Evolutionary conservation across 2,113 vertebrate species (phyloP), one percentile per base, ranked within the genome.

Genomic region (Oncorhynchus tshawytscha): DNA sequence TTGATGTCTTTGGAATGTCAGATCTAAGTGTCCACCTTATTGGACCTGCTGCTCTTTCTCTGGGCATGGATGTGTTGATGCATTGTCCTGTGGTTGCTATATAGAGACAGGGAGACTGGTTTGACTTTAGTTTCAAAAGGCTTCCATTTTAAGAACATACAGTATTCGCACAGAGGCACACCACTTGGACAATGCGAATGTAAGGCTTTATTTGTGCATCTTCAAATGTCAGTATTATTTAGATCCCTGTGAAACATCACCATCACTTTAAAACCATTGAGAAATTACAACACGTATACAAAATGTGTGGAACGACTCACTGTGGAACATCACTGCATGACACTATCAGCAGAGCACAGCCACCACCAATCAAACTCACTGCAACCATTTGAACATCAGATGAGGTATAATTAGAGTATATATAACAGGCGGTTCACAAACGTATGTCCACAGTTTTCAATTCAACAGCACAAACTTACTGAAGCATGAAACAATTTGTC

Each of bases 381-480:
- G 64, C 62, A 75, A 69, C 54, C 15, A 59, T 93, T 54, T 54
- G 92, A 88, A 25, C 78, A 84, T 86, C 78, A 74, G 86, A 54
- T 54, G 16, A 54, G 39, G 9, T 45, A 45, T 45, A 45, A 45
- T 45, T 45, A 11, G 39, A 11, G 9, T 45, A 45, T 45, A 45
- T 22, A 12, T 45, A 45, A 45, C 39, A 45, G 39, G 9, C 9
- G 39, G 39, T 45, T 45, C n/a, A 71, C 45, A 54, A 7, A 82
- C 82, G 62, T 7, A 0, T 71, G 85, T 91, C 77, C 15, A 39
- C 69, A 70, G 20, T 51, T 49, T 49, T 6, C 22, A 24, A 51
- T 51, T n/a, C 48, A 29, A 45, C 24, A 70, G 22, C 39, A 51
- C 39, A 48, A 67, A 67, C 24, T 8, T 66, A 62, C 25, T 71